Conservation (phyloP, 1,140 invertebrate species). For the Philopotamus ludificatus region DNA sequence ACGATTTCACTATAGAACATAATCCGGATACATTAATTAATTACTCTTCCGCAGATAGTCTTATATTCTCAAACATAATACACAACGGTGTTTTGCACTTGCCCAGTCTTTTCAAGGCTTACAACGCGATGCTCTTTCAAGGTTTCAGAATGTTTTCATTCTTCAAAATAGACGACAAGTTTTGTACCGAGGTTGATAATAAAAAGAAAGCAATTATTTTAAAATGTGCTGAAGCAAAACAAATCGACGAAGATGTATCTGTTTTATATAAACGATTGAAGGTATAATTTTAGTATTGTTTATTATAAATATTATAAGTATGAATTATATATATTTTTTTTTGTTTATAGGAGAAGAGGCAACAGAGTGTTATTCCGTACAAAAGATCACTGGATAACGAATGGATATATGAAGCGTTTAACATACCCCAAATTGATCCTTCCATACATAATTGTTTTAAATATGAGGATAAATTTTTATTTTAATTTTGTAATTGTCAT, state of each 20-base stretch:
- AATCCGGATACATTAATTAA: constrained; percentile 8
- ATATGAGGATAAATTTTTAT: background rate
- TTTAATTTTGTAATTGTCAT: too few species aligned
- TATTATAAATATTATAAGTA: too few species aligned
- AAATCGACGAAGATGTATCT: background rate
- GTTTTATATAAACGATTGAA: background rate
- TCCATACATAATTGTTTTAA: background rate
- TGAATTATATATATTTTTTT: too few species aligned
- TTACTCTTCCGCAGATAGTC: constrained; percentile 13
- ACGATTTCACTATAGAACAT: constrained; percentile 25
- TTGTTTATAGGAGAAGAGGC: too few species aligned
- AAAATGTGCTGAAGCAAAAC: background rate
- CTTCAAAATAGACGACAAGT: background rate
- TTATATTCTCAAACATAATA: constrained; percentile 16
- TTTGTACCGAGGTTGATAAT: background rate
- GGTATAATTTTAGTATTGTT: too few species aligned
- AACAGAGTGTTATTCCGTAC: too few species aligned
- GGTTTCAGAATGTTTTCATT: background rate
- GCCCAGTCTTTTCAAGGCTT: constrained; percentile 33
- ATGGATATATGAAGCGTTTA: constrained; percentile 1
- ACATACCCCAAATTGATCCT: background rate
- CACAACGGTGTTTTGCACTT: constrained; percentile 32
- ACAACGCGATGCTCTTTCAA: background rate
- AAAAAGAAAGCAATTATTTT: background rate
- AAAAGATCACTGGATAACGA: background rate